Base-by-base conservation (phyloP, 2,113 vertebrate species). In the Ptilonorhynchus violaceus region DNA sequence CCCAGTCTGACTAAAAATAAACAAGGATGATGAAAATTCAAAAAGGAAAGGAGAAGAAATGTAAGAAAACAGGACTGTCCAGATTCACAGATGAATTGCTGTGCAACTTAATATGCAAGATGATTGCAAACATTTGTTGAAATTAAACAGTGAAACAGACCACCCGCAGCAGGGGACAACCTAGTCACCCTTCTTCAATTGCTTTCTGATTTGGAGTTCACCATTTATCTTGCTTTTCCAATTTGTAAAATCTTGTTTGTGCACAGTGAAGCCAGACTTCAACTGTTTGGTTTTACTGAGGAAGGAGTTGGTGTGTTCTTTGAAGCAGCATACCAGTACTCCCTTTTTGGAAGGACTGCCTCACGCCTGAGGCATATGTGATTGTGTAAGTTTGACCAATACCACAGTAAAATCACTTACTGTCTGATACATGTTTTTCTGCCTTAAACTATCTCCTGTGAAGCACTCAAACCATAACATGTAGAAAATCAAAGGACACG, bases 21-120 rank as follows among this genome's bases (percentile, higher is more conserved):
- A 27, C 0, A 0, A 85, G 10, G 39, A 56, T n/a, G 39, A 53
- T 62, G 10, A 76, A 50, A 1, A 37, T 49, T 55, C 13, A 58
- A 77, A 69, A 79, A 15, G 13, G 27, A 88, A 90, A 72, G 37
- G n/a, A 77, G 53, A 73, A 70, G 13, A 81, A 94, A 73, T 8
- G 8, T 72, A 56, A 77, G 55, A 59, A 74, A 89, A 56, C 10
- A 70, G 18, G 49, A 24, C 37, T 46, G n/a, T 39, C 15, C 52
- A 59, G 39, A 84, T 60, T 64, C 52, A 64, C 27, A 78, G 52
- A 86, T 33, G 20, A 59, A 14, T n/a, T 5, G 2, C 23, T 49
- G 8, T 52, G 52, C 47, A 88, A 77, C 12, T 88, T 83, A 47
- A 80, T 49, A 41, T 35, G n/a, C 25, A 70, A 75, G 52, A 60